Evolutionary conservation across 1,140 invertebrate genomes (phyloP).

Genomic region (Eupristina koningsbergeri): DNA sequence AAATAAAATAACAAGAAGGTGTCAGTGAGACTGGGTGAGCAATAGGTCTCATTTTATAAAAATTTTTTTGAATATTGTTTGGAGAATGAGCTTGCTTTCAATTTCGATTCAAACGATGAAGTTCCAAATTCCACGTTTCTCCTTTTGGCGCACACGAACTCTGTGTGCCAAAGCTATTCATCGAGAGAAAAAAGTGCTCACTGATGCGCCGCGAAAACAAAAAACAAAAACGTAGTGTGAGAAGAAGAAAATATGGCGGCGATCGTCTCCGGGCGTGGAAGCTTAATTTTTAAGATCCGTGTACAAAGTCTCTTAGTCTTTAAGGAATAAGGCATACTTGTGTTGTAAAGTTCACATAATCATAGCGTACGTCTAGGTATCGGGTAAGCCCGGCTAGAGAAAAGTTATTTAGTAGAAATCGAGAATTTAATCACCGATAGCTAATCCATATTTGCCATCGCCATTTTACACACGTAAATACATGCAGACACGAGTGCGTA

Average conservation of each 20-base stretch:
- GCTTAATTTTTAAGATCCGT: slow-evolving; percentile 68
- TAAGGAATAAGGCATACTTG: slow-evolving; percentile 67
- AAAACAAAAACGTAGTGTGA: slow-evolving; percentile 30
- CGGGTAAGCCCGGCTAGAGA: slow-evolving; percentile 62
- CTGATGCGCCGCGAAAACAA: background rate
- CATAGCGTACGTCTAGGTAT: slow-evolving; percentile 70
- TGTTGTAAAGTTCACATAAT: slow-evolving; percentile 75
- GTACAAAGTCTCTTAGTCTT: slow-evolving; percentile 72
- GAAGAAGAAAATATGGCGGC: slow-evolving; percentile 31
- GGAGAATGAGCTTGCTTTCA: too few species aligned
- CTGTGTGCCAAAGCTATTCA: background rate
- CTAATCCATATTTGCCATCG: slow-evolving; percentile 69
- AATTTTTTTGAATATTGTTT: too few species aligned
- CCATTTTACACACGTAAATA: slow-evolving; percentile 53
- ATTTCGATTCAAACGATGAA: too few species aligned
- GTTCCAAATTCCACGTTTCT: background rate
- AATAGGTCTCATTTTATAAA: too few species aligned
- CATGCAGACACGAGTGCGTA: slow-evolving; percentile 19
- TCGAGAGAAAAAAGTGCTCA: slow-evolving; percentile 8
- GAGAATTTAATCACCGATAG: slow-evolving; percentile 72
- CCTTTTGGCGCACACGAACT: background rate
- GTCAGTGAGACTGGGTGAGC: too few species aligned
- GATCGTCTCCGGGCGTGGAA: slow-evolving; percentile 46
- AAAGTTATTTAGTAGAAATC: slow-evolving; percentile 64
- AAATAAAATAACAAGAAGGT: too few species aligned